Evolutionary conservation across 2,797 vertebrate species (phyloP), one percentile per base, ranked within the genome.

Genomic region (Pangasius djambal): DNA sequence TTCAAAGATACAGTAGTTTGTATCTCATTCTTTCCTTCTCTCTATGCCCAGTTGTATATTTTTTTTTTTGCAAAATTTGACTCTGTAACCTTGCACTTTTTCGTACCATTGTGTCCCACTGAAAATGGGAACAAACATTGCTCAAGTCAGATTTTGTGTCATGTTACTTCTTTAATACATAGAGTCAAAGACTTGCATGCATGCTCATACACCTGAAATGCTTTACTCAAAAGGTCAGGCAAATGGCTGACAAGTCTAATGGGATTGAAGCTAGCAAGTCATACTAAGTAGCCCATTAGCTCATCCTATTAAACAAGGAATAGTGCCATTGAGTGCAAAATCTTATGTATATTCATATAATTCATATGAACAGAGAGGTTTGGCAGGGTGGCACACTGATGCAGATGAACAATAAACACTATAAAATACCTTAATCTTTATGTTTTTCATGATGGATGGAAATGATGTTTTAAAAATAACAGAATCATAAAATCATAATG

Each of bases 351-450:
- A 79, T 57, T 79, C 52, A 78, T 31, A n/a, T 52, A 52, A 57
- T 34, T 55, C 48, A 31, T 79, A 55, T 79, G 12, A 77, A 52
- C 48, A 55, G 28, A 28, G 34, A 77, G 13, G 15, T 78, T 57
- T 81, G 52, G 0, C n/a, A 81, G 16, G 15, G 6, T 78, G 2
- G 4, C n/a, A 55, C 16, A 78, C 1, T 79, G 50, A 81, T 25
- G 20, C 61, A 44, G 34, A 22, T 63, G 37, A 59, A 57, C n/a
- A 81, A 44, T 83, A 44, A n/a, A 83, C 37, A 3, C 3, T 65
- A 83, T n/a, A 63, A 83, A 44, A 65, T 63, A 18, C 34, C n/a
- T 65, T 83, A 7, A 63, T 65, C 81, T 83, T 83, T 44, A 25
- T 59, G 20, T 65, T 63, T 65, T 61, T 82, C 4, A 37, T 37